Base-by-base conservation (phyloP, 37 sponge, comb jelly and placozoan genomes). In the Oscarella lobularis region DNA sequence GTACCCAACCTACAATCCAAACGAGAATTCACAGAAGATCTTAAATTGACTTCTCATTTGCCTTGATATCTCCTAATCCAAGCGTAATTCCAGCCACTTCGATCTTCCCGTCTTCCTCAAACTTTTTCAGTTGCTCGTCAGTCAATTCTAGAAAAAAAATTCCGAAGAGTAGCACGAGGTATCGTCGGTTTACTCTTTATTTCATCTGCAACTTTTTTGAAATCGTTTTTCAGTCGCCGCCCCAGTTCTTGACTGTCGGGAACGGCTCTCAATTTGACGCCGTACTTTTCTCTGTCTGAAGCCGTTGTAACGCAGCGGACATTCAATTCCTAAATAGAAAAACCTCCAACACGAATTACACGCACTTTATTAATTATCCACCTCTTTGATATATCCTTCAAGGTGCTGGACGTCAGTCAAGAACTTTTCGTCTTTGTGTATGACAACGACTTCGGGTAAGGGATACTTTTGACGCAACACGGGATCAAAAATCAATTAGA, bases 221-320 rank as follows among this genome's bases (percentile, higher is more conserved):
- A 90, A 36, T 85, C 91, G 32, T 84, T 87, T 76, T 97, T 97
- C 9, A 97, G 78, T 33, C 98, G 67, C 77, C 87, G 87, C 37
- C 98, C 98, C 36, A 97, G 82, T n/a, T 81, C 66, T 76, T 87
- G 87, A 72, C 70, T 81, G 69, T 97, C 91, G 0, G 98, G 89
- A 77, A 88, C 89, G 1, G 86, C 92, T 55, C 67, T 69, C 65
- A 91, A 83, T 20, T 74, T 66, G 2, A 93, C 87, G 0, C 88
- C 98, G 66, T 93, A 92, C 76, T 83, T 77, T 34, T 71, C 81
- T 68, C 89, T 85, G 36, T 92, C 91, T 2, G 83, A 37, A 33
- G 91, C 84, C 3, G 90, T 71, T 3, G 80, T 79, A 48, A 97
- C 78, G 38, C 77, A 74, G 71, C 75, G 81, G 39, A 97, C 98